phyloP scores from a whole-genome alignment of 2,797 vertebrate genomes.

The Monodelphis domestica region DNA sequence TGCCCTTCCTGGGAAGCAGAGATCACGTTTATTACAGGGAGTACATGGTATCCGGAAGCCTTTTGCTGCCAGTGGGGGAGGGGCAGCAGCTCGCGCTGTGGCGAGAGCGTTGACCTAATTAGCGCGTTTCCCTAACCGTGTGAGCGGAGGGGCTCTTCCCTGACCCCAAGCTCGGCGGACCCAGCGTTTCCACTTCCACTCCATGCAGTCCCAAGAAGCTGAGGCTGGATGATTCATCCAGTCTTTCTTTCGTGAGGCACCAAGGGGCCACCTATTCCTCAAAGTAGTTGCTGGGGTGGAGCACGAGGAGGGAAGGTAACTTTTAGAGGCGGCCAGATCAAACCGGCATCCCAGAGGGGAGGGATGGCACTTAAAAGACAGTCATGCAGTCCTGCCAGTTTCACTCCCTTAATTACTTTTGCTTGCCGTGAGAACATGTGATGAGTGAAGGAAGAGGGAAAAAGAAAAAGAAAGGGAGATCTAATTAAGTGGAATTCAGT shows the following conservation, averaged over 20 bases:
- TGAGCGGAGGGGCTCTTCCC: conserved; percentile 3
- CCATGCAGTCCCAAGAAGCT: conserved; percentile 16
- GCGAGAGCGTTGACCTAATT: conserved; percentile 25
- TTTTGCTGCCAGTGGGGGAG: background rate
- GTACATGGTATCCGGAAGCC: background rate
- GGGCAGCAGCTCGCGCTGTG: background rate
- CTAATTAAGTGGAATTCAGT: background rate
- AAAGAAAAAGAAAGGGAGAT: background rate
- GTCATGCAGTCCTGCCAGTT: background rate
- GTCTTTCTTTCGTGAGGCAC: background rate
- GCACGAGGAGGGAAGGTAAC: background rate
- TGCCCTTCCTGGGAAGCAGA: background rate
- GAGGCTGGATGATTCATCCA: background rate
- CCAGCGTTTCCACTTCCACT: conserved; percentile 11
- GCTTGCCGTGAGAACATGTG: background rate
- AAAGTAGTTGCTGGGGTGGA: too few species aligned
- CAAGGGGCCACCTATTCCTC: background rate
- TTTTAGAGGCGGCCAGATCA: background rate
- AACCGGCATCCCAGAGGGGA: background rate
- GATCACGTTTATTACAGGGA: rapidly evolving
- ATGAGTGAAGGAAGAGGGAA: background rate
- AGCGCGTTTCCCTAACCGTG: background rate
- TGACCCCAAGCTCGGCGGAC: background rate
- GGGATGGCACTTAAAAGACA: background rate
- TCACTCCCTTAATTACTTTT: background rate